Base-by-base conservation (phyloP, 2,888 invertebrate species). In the Orthosia gracilis region DNA sequence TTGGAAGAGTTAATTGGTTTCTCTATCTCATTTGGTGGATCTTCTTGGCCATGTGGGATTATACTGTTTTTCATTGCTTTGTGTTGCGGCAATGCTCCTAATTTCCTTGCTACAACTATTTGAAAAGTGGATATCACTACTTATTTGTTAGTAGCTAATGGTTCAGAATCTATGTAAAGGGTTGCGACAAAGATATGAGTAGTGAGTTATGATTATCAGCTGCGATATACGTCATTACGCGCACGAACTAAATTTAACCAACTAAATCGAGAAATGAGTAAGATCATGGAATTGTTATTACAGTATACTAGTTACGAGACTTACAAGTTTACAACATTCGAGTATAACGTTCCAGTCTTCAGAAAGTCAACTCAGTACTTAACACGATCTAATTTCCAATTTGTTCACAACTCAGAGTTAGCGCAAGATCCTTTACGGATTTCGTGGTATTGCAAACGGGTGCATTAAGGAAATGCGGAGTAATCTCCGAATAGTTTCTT, bases 331-430 rank as follows among this genome's bases (percentile, higher is more conserved):
- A 40, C 61, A 73, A 65, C 47, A 76, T 79, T 69, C 55, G 50
- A 54, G 55, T 55, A 66, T 69, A 21, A 71, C 31, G 50, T 61
- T 70, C 45, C 31, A 62, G 71, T 63, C 69, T 76, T 54, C 58
- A 72, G 83, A 78, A 76, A 85, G 67, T 85, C 73, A 73, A 75
- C 75, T 85, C 62, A 18, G 73, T 74, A 81, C 85, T 86, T 81
- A 83, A 78, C 87, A 70, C 70, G 78, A 74, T 81, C 79, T 85
- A 87, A 87, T 83, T 79, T 86, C 70, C 80, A 85, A 79, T 85
- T 84, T 82, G 84, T 80, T 85, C 78, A 87, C 78, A 83, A 81
- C 64, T 83, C 73, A 23, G 64, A 78, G 78, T 76, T 84, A 74
- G 77, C 64, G 73, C 70, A 77, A 82, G 78, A 87, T 85, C 78